These are phyloP conservation scores for Plestiodon gilberti DNA, from an alignment of 2,113 vertebrate genomes.

Conservation along the genomic window DNA sequence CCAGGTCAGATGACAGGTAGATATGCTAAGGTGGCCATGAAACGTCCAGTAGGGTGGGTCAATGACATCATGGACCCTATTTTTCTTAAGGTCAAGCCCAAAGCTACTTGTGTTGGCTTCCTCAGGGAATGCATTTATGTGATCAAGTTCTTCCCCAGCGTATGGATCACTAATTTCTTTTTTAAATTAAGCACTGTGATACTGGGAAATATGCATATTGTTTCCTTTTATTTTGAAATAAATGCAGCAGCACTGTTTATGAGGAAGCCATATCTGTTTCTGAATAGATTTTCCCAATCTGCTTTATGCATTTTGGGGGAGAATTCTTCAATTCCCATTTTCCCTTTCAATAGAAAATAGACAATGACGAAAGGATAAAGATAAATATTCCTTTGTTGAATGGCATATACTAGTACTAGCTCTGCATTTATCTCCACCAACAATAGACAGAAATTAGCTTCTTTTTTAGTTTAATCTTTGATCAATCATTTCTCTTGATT, in stretches of 20 bases:
- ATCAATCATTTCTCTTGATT: conserved; percentile 46
- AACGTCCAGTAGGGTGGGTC: too few relatives aligned
- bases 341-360: conserved; percentile 5
- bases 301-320: background rate
- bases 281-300: background rate
- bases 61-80: too few relatives aligned
- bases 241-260: background rate
- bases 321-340: background rate
- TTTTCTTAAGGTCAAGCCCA: too few relatives aligned
- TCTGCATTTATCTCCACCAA: conserved; percentile 33
- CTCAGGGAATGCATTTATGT: too few relatives aligned
- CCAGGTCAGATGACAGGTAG: too few relatives aligned
- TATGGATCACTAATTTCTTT: background rate
- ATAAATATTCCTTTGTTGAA: conserved; percentile 19
- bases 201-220: conserved; percentile 17
- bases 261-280: background rate
- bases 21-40: too few relatives aligned
- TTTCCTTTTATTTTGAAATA: conserved; percentile 15
- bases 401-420: conserved; percentile 7
- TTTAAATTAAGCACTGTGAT: background rate
- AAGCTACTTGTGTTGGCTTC: too few relatives aligned
- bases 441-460: conserved; percentile 34
- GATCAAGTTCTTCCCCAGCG: background rate
- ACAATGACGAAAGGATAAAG: conserved; percentile 27
- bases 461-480: conserved; percentile 41